phyloP scores from a whole-genome alignment of 2,888 invertebrate species.

The Cynaeus angustus region DNA sequence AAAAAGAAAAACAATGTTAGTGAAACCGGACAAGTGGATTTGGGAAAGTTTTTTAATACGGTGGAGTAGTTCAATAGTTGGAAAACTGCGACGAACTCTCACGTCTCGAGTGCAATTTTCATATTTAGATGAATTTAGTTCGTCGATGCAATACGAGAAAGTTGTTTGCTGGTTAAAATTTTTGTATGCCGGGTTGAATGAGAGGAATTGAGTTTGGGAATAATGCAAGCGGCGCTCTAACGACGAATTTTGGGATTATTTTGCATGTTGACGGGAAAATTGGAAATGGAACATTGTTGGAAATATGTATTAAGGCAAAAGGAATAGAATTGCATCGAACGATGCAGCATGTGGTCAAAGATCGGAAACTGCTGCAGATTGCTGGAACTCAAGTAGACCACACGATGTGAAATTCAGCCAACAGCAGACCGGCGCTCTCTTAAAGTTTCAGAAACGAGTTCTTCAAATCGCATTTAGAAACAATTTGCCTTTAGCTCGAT shows the following conservation, averaged over 20 bases:
- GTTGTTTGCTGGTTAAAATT: neutral
- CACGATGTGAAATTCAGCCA: no score
- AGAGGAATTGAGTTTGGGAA: neutral
- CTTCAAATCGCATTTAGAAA: no score
- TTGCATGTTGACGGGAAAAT: neutral
- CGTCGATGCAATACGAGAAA: neutral
- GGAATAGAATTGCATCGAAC: neutral
- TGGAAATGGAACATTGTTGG: neutral
- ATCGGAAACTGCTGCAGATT: slow-evolving; percentile 2
- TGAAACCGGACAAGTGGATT: slow-evolving; percentile 4
- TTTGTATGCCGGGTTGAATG: neutral
- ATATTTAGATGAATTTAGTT: neutral
- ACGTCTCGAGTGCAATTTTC: neutral
- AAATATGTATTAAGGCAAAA: neutral
- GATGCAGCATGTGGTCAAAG: neutral
- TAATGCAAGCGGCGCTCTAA: neutral
- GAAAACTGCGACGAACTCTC: neutral
- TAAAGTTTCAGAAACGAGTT: no score
- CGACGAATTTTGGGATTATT: neutral
- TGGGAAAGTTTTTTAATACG: neutral
- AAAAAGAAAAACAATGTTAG: slow-evolving; percentile 67
- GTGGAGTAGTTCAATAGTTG: neutral
- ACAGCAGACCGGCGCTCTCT: no score
- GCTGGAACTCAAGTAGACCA: no score
- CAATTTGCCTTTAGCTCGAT: no score